Conservation (phyloP, 2,113 vertebrate species). For the Uropsilus gracilis region DNA sequence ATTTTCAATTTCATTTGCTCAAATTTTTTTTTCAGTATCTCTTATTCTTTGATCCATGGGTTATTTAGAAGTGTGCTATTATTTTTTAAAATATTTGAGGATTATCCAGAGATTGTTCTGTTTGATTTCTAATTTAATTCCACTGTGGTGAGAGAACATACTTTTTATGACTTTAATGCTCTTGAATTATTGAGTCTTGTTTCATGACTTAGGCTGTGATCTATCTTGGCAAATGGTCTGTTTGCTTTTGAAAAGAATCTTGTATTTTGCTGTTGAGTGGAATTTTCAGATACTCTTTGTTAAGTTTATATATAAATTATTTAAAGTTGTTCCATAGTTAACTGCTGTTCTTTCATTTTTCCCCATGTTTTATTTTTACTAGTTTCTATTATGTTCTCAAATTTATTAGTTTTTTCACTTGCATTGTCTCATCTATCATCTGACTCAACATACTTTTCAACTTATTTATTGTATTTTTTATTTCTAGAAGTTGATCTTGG, state of each 20-base stretch:
- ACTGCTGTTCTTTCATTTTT: background rate
- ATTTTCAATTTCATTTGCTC: background rate
- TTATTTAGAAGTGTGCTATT: conserved; percentile 2
- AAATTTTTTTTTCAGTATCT: background rate
- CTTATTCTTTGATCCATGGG: background rate
- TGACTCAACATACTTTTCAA: background rate
- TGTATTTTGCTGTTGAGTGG: background rate
- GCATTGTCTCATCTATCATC: background rate
- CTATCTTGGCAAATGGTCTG: background rate
- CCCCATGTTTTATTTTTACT: conserved; percentile 22
- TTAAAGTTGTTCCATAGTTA: background rate
- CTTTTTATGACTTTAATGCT: background rate
- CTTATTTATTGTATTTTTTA: background rate
- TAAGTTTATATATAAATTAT: background rate
- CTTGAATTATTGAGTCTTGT: conserved; percentile 31
- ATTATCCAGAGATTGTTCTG: background rate
- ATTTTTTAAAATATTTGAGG: conserved; percentile 49
- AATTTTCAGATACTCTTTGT: conserved; percentile 36
- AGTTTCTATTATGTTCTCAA: background rate
- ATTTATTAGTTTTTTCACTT: background rate
- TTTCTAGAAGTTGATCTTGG: background rate
- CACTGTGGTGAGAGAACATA: background rate
- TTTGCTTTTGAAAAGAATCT: conserved; percentile 5
- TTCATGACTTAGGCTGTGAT: background rate
- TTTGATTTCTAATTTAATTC: conserved; percentile 48